Conservation (phyloP, 2,888 invertebrate species). For the Parasteatoda lunata region DNA sequence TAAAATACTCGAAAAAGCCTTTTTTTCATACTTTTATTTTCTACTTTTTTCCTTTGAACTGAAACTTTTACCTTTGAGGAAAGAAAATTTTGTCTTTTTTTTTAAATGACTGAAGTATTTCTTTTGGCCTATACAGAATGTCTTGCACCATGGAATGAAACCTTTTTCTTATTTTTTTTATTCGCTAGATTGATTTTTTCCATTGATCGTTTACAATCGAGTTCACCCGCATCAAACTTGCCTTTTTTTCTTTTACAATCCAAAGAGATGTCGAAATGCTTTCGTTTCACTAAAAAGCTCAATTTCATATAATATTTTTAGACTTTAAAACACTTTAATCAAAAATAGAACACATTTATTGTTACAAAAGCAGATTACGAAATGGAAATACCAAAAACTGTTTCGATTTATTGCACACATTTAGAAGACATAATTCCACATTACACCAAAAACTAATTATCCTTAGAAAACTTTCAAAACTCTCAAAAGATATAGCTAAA, state of each 20-base stretch:
- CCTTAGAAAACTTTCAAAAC: too few relatives aligned
- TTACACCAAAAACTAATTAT: too few relatives aligned
- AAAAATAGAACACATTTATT: too few relatives aligned
- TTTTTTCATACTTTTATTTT: conserved; percentile 50
- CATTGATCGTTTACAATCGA: conserved; percentile 56
- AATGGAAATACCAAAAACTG: too few relatives aligned
- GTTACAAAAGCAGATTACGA: too few relatives aligned
- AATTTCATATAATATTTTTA: too few relatives aligned
- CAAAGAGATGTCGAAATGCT: not conserved
- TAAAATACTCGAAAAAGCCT: conserved; percentile 35
- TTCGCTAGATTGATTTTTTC: conserved; percentile 45
- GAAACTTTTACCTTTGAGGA: conserved; percentile 51
- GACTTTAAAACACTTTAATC: too few relatives aligned
- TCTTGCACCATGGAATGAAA: conserved; percentile 48
- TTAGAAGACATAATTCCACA: too few relatives aligned
- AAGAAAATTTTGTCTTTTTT: conserved; percentile 33
- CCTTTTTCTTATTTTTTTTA: conserved; percentile 21
- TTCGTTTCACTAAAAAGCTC: not conserved
- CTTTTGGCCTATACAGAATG: conserved; percentile 40
- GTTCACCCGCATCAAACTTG: conserved; percentile 39
- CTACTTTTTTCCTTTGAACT: conserved; percentile 24
- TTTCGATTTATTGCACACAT: too few relatives aligned
- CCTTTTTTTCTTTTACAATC: not conserved
- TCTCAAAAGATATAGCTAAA: too few relatives aligned
- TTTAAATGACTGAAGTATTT: conserved; percentile 58